Percentiles rank a stretch among this genome's conserved stretches.
phyloP scores from a whole-genome alignment of 2,888 invertebrate species.

The Harpalus rubripes region DNA sequence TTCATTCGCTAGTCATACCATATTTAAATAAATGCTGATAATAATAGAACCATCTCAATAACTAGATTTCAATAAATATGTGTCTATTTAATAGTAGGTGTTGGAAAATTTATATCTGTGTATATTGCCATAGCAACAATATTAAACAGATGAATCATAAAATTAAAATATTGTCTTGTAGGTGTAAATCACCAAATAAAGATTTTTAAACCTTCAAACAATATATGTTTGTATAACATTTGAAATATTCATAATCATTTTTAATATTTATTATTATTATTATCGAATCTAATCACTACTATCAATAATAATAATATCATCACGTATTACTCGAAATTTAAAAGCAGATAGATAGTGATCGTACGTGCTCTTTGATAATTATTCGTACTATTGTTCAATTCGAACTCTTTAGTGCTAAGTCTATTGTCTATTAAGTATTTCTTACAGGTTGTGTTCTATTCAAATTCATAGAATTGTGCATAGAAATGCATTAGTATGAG shows the following conservation, averaged over 20 bases:
- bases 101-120: background rate
- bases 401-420: background rate
- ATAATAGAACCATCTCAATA: too few species aligned
- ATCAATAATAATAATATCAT: background rate
- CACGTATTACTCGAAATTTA: background rate
- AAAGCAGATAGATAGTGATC: background rate
- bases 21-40: too few species aligned
- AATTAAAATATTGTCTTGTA: background rate
- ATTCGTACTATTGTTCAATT: background rate
- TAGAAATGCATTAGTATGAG: background rate
- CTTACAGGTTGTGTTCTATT: background rate
- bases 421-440: constrained; percentile 3
- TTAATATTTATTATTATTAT: background rate
- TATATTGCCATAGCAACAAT: background rate
- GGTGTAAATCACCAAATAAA: background rate
- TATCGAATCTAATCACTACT: background rate
- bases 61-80: too few species aligned
- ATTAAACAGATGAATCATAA: background rate
- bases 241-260: background rate
- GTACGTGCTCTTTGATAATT: background rate
- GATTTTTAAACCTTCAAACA: background rate
- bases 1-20: too few species aligned
- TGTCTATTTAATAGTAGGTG: too few species aligned
- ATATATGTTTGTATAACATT: background rate
- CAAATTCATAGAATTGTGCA: constrained; percentile 2